Percentiles rank a stretch among this genome's conserved stretches.
Conservation (phyloP, 2,888 invertebrate genomes). For the Pachliopta kotzebuea region DNA sequence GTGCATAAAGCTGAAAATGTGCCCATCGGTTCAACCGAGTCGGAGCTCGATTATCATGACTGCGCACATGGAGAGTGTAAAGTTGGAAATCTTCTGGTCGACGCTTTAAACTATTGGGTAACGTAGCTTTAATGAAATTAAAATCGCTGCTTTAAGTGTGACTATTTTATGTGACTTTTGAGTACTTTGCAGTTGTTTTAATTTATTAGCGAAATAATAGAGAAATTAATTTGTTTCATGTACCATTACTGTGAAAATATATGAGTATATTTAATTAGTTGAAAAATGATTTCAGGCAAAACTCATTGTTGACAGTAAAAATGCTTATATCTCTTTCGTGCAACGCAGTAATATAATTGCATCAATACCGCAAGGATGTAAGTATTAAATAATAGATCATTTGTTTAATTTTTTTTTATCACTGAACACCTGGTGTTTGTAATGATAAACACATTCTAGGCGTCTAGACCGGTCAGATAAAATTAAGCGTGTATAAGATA, state of each 20-base stretch:
- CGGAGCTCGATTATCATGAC: conserved; percentile 70
- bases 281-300: conserved; percentile 20
- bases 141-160: neutral
- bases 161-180: neutral
- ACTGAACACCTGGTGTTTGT: too few species aligned
- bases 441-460: too few species aligned
- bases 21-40: conserved; percentile 76
- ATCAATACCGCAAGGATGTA: conserved; percentile 18
- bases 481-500: too few species aligned
- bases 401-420: neutral
- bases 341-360: conserved; percentile 28
- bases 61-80: conserved; percentile 85
- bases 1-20: conserved; percentile 78
- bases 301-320: conserved; percentile 12
- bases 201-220: too few species aligned
- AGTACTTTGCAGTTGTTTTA: too few species aligned
- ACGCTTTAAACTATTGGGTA: conserved; percentile 82
- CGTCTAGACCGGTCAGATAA: too few species aligned
- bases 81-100: conserved; percentile 84
- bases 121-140: conserved; percentile 37
- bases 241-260: too few species aligned
- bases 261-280: neutral
- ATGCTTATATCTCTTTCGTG: conserved; percentile 14
- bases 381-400: conserved; percentile 1
- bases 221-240: too few species aligned